Evolutionary conservation across 2,797 vertebrate species (phyloP), one percentile per base, ranked within the genome.

Genomic region (Ficedula albicollis): DNA sequence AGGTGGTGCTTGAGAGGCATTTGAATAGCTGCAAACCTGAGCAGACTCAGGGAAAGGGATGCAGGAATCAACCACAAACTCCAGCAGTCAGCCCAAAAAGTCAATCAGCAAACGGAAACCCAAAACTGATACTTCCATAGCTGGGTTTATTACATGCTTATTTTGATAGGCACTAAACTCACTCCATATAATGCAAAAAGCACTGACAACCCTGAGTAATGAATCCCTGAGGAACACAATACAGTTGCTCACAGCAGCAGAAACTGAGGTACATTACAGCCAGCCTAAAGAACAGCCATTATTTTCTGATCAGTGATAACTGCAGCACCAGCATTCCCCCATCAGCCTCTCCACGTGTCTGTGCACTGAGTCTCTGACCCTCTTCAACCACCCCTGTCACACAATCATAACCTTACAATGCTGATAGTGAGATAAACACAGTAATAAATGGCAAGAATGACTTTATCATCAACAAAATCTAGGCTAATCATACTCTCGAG

Each of bases 11-110:
- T 46, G 62, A 87, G 62, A 66, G 77, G 79, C 58, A 74, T 87
- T 58, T 83, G 68, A 92, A 80, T 36, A 75, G 76, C 90, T 91
- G 72, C 67, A 94, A 86, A 93, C 78, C 81, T 73, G 87, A 92
- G 75, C 69, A 87, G 78, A 72, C 60, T 80, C 74, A 93, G 81
- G 79, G 10, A 68, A 60, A 93, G 39, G 62, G 80, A 62, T 10
- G 7, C 19, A 51, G 56, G 69, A 75, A 94, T 34, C 54, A 58
- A 58, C 20, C 13, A 7, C 27, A 17, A 75, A 77, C 90, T 63
- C 39, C 8, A 11, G 55, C 49, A 81, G 43, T 12, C 84, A 44
- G 63, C 86, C 81, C 72, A 38, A 13, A 13, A 58, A 87, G 58
- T 36, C 89, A 85, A 76, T 82, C 73, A 94, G 89, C 60, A 93